phyloP scores from a whole-genome alignment of 2,888 invertebrate genomes.

The Raillietiella orientalis region DNA sequence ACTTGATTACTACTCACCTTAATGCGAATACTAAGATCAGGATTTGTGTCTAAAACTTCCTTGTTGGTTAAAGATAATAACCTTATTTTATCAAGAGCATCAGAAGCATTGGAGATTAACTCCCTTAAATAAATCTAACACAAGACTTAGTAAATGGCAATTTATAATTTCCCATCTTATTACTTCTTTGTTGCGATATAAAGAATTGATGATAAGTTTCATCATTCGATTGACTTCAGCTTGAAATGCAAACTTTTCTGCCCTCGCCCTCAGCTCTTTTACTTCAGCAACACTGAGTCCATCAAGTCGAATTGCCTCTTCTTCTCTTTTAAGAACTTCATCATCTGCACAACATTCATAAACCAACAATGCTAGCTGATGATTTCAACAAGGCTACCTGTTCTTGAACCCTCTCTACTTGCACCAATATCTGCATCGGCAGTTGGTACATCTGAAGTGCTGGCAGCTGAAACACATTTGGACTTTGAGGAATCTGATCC shows the following conservation, averaged over 20 bases:
- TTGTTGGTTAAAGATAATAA: slow-evolving; percentile 65
- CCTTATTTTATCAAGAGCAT: slow-evolving; percentile 92
- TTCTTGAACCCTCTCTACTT: slow-evolving; percentile 55
- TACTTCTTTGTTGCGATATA: slow-evolving; percentile 93
- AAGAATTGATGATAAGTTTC: slow-evolving; percentile 97
- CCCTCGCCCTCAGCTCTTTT: slow-evolving; percentile 56
- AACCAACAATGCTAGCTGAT: too few species aligned
- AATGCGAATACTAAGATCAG: slow-evolving; percentile 61
- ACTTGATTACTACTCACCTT: slow-evolving; percentile 16
- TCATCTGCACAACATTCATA: too few species aligned
- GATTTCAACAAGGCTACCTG: slow-evolving; percentile 26
- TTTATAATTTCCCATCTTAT: slow-evolving; percentile 5
- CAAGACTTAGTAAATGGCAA: slow-evolving; percentile 5
- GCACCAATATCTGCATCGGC: slow-evolving; percentile 52
- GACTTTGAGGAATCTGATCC: too few species aligned
- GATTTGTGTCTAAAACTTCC: slow-evolving; percentile 34
- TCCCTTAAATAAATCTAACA: slow-evolving; percentile 73
- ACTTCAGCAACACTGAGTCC: slow-evolving; percentile 75
- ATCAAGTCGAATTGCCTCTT: slow-evolving; percentile 83
- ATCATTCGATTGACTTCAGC: slow-evolving; percentile 99
- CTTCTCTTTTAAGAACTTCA: slow-evolving; percentile 62
- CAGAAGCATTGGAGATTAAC: slow-evolving; percentile 93
- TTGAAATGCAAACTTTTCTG: slow-evolving; percentile 68
- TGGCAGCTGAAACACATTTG: too few species aligned
- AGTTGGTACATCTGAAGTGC: slow-evolving; percentile 6